Conservation (phyloP, 2,888 invertebrate species). For the Flexamia atlantica region DNA sequence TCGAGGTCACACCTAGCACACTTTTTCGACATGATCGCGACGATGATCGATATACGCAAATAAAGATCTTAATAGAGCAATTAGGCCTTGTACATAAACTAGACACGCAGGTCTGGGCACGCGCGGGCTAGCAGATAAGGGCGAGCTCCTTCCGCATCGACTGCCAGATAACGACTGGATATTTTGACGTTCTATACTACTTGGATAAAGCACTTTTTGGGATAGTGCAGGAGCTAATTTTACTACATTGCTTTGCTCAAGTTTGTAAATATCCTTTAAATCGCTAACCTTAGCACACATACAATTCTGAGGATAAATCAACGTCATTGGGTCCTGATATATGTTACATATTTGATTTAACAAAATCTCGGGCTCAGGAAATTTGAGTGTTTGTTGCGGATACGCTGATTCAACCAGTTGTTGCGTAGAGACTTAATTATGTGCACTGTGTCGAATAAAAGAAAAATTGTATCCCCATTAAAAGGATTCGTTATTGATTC, state of each 20-base stretch:
- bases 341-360: conserved; percentile 27
- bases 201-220: conserved; percentile 43
- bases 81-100: too few relatives aligned
- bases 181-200: conserved; percentile 43
- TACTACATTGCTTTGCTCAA: conserved; percentile 24
- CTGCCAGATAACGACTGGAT: too few relatives aligned
- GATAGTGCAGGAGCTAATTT: conserved; percentile 47
- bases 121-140: too few relatives aligned
- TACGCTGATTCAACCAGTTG: conserved; percentile 56
- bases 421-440: conserved; percentile 46
- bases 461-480: conserved; percentile 35
- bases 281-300: conserved; percentile 21
- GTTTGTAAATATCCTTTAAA: conserved; percentile 46
- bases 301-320: conserved; percentile 54
- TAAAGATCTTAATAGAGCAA: too few relatives aligned
- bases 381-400: conserved; percentile 38
- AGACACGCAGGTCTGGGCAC: too few relatives aligned
- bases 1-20: too few relatives aligned
- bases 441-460: conserved; percentile 53
- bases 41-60: too few relatives aligned
- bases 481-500: conserved; percentile 16
- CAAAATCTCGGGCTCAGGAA: conserved; percentile 47
- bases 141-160: too few relatives aligned
- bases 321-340: conserved; percentile 22
- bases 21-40: too few relatives aligned